Base-by-base conservation (phyloP, 2,797 vertebrate species). In the Limnodromus scolopaceus region DNA sequence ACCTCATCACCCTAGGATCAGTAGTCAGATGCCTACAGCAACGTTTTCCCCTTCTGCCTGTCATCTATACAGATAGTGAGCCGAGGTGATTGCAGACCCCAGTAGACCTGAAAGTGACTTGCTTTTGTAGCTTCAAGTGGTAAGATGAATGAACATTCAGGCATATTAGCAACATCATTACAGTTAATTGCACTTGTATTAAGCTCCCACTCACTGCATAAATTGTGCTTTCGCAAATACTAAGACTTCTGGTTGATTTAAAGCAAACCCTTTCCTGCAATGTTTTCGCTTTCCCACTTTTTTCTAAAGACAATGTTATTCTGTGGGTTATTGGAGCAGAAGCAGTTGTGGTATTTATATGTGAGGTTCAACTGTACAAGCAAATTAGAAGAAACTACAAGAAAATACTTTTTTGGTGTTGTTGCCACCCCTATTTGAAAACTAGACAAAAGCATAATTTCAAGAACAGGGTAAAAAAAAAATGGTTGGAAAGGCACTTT, bases 131-230 rank as follows among this genome's bases (percentile, higher is more conserved):
- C 32, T 90, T 81, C 63, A 64, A 80, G 43, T 86, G 85, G 27
- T 65, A 72, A 86, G 28, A 46, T 95, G 84, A 95, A 92, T 66
- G 83, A 96, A 41, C 17, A 45, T 74, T 90, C 6, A 41, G 49
- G 46, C 41, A 76, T 38, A 66, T 89, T 69, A 87, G 34, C 25
- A 76, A 81, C 20, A 61, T 70, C 58, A 51, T 87, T 60, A 55
- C n/a, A 93, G 63, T 87, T 91, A 89, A 94, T 89, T 81, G 84
- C 90, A 66, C 70, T 58, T 84, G 16, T 77, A 53, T 72, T 55
- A 92, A 89, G 77, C 55, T 91, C 88, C 58, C 66, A 86, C 75
- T 89, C 77, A 58, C 41, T 66, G 92, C 43, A 74, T 51, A 84
- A 92, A 84, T 76, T 57, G 28, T 60, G 5, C 58, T 86, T 65